phyloP scores from a whole-genome alignment of 2,888 invertebrate species.

The Buathra laborator region DNA sequence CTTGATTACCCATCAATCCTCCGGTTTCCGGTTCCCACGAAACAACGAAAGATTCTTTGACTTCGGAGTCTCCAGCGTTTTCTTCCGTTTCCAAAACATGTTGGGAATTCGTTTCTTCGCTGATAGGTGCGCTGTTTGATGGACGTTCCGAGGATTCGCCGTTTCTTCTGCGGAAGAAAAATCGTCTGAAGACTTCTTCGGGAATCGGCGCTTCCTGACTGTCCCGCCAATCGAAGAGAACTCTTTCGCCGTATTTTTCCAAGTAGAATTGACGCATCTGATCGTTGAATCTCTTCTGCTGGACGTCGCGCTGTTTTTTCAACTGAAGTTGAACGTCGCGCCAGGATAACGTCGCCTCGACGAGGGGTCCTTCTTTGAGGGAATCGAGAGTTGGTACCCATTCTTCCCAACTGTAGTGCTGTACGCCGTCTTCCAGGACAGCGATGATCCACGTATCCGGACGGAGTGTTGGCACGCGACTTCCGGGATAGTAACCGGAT shows the following conservation, averaged over 20 bases:
- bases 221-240: slow-evolving; percentile 79
- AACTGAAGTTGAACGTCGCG: slow-evolving; percentile 78
- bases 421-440: slow-evolving; percentile 78
- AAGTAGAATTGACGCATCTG: slow-evolving; percentile 80
- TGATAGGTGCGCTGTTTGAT: slow-evolving; percentile 9
- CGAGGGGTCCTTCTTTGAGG: slow-evolving; percentile 80
- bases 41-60: slow-evolving; percentile 80
- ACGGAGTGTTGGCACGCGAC: slow-evolving; percentile 74
- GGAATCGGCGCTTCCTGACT: slow-evolving; percentile 79
- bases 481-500: slow-evolving; percentile 79
- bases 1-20: slow-evolving; percentile 83
- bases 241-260: slow-evolving; percentile 81
- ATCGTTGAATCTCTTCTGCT: slow-evolving; percentile 81
- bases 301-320: slow-evolving; percentile 76
- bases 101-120: slow-evolving; percentile 71
- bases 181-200: slow-evolving; percentile 80
- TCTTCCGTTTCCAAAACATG: slow-evolving; percentile 23
- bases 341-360: slow-evolving; percentile 83
- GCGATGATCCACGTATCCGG: slow-evolving; percentile 82
- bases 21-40: slow-evolving; percentile 84
- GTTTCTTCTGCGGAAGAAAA: slow-evolving; percentile 79
- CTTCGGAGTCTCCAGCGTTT: slow-evolving; percentile 65
- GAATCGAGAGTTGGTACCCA: slow-evolving; percentile 82
- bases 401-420: slow-evolving; percentile 80
- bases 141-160: slow-evolving; percentile 70